These are phyloP conservation scores for Dasyurus viverrinus DNA, from an alignment of 2,113 vertebrate species.

Conservation along the genomic window DNA sequence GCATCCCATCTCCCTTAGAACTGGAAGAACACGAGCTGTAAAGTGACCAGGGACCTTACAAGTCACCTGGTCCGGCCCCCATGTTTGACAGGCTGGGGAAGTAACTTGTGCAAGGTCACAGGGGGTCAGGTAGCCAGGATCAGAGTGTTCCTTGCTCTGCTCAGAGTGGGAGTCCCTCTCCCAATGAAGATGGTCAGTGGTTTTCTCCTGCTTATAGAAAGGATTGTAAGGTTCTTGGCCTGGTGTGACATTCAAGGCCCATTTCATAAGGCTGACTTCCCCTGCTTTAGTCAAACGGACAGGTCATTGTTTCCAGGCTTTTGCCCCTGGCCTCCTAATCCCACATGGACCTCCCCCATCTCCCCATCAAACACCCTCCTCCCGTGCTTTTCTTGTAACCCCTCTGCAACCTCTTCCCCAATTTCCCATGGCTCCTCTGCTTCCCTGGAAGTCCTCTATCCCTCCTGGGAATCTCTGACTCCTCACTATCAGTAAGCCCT, in stretches of 20 bases:
- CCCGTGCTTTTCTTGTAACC: neutral
- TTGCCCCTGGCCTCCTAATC: neutral
- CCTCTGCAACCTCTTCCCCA: neutral
- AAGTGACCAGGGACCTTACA: neutral
- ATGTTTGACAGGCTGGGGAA: neutral
- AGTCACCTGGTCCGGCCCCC: neutral
- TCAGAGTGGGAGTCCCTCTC: neutral
- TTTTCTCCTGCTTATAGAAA: neutral
- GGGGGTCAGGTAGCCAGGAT: neutral
- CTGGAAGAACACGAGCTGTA: neutral
- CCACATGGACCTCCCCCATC: neutral
- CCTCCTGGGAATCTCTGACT: neutral
- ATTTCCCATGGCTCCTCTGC: neutral
- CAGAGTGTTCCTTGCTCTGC: neutral
- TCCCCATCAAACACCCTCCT: too few relatives aligned
- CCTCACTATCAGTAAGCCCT: neutral
- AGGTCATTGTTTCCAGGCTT: neutral
- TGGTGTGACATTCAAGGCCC: neutral
- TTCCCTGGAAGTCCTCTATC: neutral
- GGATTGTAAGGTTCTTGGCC: neutral
- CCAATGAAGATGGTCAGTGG: neutral
- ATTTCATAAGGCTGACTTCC: neutral
- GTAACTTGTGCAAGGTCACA: neutral
- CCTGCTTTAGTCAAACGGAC: neutral
- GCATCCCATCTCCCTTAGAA: neutral